These are phyloP conservation scores for Lepidocolaptes lacrymiger DNA, from an alignment of 2,797 vertebrate genomes.

Conservation along the genomic window DNA sequence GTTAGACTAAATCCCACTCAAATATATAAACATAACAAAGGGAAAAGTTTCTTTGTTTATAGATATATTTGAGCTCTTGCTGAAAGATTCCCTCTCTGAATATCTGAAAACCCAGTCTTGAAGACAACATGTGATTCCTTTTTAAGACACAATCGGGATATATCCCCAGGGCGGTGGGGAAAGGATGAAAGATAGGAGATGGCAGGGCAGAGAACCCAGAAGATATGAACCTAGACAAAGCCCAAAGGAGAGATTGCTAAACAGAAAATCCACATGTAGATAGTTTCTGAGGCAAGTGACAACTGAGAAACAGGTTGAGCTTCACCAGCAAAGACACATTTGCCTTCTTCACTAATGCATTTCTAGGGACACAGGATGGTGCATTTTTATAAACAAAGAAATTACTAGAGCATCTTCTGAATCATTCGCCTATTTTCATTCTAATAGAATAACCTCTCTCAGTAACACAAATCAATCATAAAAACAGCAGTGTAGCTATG, in stretches of 20 bases:
- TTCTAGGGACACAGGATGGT: background rate
- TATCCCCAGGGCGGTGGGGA: background rate
- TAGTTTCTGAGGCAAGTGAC: background rate
- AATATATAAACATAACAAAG: background rate
- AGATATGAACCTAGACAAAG: background rate
- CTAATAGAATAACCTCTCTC: background rate
- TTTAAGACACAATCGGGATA: background rate
- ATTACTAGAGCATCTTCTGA: background rate
- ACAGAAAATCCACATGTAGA: background rate
- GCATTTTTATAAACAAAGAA: background rate
- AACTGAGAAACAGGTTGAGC: background rate
- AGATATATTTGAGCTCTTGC: background rate
- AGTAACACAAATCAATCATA: background rate
- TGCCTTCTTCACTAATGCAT: background rate
- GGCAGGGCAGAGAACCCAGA: background rate
- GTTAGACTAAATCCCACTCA: background rate
- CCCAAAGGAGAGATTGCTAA: background rate
- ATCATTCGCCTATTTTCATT: background rate
- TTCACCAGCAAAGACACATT: background rate
- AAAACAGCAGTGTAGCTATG: fast-evolving
- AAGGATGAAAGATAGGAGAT: background rate
- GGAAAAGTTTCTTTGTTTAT: background rate
- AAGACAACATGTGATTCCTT: background rate
- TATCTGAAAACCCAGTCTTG: background rate
- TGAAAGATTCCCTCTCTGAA: background rate